phyloP scores from a whole-genome alignment of 1,140 invertebrate genomes.

The Cydia fagiglandana region DNA sequence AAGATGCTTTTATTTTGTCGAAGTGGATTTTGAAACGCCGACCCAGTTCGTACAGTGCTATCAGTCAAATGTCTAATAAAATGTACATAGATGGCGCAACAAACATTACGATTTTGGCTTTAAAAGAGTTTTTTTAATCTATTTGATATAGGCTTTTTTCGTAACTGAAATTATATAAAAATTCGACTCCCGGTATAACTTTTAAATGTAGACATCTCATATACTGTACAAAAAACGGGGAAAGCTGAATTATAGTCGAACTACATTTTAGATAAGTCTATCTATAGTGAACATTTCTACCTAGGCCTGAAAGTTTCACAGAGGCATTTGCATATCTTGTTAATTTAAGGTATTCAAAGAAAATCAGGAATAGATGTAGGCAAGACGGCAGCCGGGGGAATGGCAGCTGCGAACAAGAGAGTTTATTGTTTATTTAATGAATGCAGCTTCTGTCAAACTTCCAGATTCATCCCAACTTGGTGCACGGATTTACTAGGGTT shows the following conservation, averaged over 20 bases:
- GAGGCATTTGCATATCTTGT: background rate
- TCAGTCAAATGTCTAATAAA: background rate
- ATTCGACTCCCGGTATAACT: background rate
- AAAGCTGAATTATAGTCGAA: too few relatives aligned
- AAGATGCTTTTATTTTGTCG: slow-evolving; percentile 12
- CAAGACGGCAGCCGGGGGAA: background rate
- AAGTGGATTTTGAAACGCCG: background rate
- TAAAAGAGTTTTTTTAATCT: background rate
- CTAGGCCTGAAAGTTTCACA: background rate
- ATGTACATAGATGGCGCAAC: background rate
- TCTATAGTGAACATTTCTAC: background rate
- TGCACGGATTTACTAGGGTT: slow-evolving; percentile 15
- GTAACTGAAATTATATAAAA: background rate
- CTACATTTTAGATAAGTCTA: too few relatives aligned
- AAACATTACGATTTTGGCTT: background rate
- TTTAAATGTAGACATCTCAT: background rate
- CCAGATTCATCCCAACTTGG: slow-evolving; percentile 23
- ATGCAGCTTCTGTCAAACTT: slow-evolving; percentile 28
- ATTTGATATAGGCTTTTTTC: too few relatives aligned
- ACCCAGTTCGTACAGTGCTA: slow-evolving; percentile 11
- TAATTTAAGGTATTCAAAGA: background rate
- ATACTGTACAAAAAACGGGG: too few relatives aligned
- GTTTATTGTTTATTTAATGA: slow-evolving; percentile 30
- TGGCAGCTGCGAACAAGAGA: slow-evolving; percentile 17
- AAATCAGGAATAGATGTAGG: background rate